Evolutionary conservation across 2,113 vertebrate species (phyloP).

Genomic region (Dendrocopos noguchii): DNA sequence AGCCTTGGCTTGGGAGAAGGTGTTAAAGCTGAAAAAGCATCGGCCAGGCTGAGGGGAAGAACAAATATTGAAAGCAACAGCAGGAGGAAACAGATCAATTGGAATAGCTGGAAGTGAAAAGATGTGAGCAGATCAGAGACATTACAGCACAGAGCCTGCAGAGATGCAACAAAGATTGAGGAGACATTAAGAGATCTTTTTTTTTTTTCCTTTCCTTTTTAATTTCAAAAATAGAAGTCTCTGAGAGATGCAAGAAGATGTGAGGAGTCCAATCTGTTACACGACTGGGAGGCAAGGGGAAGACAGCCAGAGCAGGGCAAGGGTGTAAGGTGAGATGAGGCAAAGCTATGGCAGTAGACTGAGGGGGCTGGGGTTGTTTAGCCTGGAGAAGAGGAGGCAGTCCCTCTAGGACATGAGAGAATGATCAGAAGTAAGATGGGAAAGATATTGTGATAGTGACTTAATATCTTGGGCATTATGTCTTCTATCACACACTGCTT

Average conservation of each 20-base stretch:
- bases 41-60: not conserved
- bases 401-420: not conserved
- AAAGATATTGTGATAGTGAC: not conserved
- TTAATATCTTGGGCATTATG: not conserved
- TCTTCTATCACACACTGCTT: not conserved
- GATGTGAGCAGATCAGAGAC: not conserved
- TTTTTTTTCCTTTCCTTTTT: no score
- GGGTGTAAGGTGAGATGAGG: not conserved
- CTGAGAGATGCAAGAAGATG: not conserved
- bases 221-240: not conserved
- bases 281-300: not conserved
- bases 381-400: not conserved
- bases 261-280: not conserved
- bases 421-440: not conserved
- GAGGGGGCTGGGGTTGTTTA: no score
- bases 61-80: not conserved
- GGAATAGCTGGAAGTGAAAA: conserved; percentile 6
- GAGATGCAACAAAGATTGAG: not conserved
- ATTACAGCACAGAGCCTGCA: not conserved
- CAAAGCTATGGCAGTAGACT: not conserved
- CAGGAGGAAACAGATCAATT: not conserved
- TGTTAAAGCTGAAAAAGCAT: not conserved
- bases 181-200: not conserved
- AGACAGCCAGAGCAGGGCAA: rapidly evolving
- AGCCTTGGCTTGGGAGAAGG: not conserved